Evolutionary conservation across 2,797 vertebrate genomes (phyloP).

Genomic region (Sarcophilus harrisii): DNA sequence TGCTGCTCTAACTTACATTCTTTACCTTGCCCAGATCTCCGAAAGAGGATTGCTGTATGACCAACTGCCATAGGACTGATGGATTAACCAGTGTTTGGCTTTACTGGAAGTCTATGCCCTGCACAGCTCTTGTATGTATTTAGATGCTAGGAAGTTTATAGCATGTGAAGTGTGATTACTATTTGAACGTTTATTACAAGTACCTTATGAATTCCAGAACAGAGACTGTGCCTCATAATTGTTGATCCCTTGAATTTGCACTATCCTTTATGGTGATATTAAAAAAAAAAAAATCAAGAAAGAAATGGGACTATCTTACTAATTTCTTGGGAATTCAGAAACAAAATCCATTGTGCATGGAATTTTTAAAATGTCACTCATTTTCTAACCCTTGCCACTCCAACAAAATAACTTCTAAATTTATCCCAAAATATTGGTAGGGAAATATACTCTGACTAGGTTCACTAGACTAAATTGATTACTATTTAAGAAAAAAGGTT

Average conservation of each 20-base stretch:
- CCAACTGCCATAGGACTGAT: conserved; percentile 81
- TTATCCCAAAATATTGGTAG: conserved; percentile 64
- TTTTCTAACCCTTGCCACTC: conserved; percentile 6
- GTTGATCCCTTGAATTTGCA: conserved; percentile 67
- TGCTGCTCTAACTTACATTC: conserved; percentile 65
- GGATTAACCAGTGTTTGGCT: conserved; percentile 78
- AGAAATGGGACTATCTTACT: background rate
- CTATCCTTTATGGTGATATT: conserved; percentile 57
- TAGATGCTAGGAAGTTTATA: conserved; percentile 64
- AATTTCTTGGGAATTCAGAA: conserved; percentile 48
- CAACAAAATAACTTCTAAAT: conserved; percentile 60
- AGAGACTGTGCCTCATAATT: conserved; percentile 73
- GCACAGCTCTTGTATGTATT: conserved; percentile 69
- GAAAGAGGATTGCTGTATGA: conserved; percentile 75
- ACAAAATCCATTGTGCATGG: conserved; percentile 53
- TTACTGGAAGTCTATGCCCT: conserved; percentile 79
- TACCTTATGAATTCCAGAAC: conserved; percentile 73
- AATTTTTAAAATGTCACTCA: conserved; percentile 7
- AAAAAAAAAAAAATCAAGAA: conserved; percentile 57
- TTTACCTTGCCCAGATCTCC: conserved; percentile 77
- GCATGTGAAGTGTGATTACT: conserved; percentile 69
- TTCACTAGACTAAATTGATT: conserved; percentile 72
- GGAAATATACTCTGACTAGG: conserved; percentile 46
- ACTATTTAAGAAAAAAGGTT: conserved; percentile 64
- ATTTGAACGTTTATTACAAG: conserved; percentile 71